Percentiles rank a stretch among this genome's conserved stretches.
Conservation (phyloP, 1,140 invertebrate species). For the Carcinoscorpius rotundicauda region DNA sequence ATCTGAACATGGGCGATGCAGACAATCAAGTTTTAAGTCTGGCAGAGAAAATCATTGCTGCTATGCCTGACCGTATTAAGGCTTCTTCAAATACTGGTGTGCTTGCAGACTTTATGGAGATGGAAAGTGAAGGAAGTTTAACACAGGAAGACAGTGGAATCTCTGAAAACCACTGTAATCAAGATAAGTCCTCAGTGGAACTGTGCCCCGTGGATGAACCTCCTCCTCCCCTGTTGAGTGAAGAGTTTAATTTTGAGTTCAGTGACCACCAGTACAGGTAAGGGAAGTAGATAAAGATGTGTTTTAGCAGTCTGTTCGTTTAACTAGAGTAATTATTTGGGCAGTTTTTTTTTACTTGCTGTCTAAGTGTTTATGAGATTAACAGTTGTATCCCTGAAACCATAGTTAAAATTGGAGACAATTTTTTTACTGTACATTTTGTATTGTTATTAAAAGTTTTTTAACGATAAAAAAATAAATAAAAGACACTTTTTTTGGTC, state of each 20-base stretch:
- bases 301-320: too few relatives aligned
- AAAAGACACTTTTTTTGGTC: too few relatives aligned
- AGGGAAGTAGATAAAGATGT: too few relatives aligned
- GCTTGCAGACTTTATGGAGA: background rate
- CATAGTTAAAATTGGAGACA: background rate
- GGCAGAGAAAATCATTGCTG: constrained; percentile 94
- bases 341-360: background rate
- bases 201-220: constrained; percentile 19
- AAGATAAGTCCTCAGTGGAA: constrained; percentile 8
- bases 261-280: constrained; percentile 63
- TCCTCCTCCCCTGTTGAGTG: constrained; percentile 28
- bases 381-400: background rate
- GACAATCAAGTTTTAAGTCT: constrained; percentile 77
- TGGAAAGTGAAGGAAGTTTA: background rate
- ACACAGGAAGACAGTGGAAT: background rate
- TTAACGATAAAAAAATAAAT: too few relatives aligned
- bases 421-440: too few relatives aligned
- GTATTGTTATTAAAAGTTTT: too few relatives aligned
- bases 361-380: background rate
- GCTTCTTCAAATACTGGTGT: constrained; percentile 33
- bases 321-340: background rate
- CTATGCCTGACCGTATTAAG: constrained; percentile 93
- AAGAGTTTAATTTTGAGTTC: constrained; percentile 63
- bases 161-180: background rate
- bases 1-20: constrained; percentile 22